These are phyloP conservation scores for Eclectus roratus DNA, from an alignment of 2,113 vertebrate genomes.

Conservation along the genomic window DNA sequence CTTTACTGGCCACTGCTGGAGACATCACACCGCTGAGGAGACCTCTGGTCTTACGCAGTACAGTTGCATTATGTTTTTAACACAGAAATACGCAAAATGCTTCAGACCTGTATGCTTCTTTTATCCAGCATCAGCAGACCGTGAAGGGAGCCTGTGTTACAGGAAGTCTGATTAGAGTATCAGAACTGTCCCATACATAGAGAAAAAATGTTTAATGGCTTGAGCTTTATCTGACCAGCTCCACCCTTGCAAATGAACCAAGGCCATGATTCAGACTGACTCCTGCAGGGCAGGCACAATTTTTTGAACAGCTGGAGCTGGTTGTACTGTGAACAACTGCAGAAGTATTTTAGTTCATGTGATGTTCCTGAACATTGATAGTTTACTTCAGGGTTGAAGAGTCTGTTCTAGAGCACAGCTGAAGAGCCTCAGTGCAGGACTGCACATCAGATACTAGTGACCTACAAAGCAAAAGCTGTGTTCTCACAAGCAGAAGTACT, in stretches of 20 bases:
- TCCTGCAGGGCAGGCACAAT: not conserved
- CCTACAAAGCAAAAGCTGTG: not conserved
- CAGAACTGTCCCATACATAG: not conserved
- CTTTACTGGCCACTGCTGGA: not conserved
- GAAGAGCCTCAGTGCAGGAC: not conserved
- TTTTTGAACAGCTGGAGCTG: not conserved
- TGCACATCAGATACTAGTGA: not conserved
- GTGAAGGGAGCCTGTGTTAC: not conserved
- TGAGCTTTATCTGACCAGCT: not conserved
- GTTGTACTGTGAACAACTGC: not conserved
- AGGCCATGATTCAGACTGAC: not conserved
- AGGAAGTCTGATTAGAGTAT: not conserved
- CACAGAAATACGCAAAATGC: not conserved
- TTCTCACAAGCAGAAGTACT: rapidly evolving
- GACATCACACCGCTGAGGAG: not conserved
- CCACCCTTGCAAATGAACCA: not conserved
- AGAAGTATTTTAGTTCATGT: not conserved
- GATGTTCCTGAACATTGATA: not conserved
- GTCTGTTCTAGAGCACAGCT: not conserved
- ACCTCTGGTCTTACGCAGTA: not conserved
- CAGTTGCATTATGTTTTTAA: not conserved
- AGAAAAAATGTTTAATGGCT: not conserved
- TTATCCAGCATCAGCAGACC: not conserved
- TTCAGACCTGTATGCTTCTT: not conserved
- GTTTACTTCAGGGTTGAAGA: not conserved